A percentile compares a stretch with the other conserved stretches of the same genome.
phyloP scores from a whole-genome alignment of 1,140 invertebrate species.

The Pseudobourletiella spinata region DNA sequence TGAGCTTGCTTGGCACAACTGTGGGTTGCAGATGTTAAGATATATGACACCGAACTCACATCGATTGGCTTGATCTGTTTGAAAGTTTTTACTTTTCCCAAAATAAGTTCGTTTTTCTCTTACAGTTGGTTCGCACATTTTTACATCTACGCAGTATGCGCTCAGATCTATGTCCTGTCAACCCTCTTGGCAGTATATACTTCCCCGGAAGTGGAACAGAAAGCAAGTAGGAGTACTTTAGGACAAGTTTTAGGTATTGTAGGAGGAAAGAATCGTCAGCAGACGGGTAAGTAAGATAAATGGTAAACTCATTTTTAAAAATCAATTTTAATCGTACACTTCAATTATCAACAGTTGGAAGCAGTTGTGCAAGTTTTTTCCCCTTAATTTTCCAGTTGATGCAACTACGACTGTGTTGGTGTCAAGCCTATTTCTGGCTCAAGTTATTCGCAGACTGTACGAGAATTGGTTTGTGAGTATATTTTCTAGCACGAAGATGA shows the following conservation, averaged over 20 bases:
- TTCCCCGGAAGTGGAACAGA: background rate
- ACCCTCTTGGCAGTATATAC: slow-evolving; percentile 11
- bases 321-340: background rate
- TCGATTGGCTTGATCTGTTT: background rate
- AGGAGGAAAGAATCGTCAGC: slow-evolving; percentile 13
- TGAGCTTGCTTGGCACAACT: no score
- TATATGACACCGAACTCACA: background rate
- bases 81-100: background rate
- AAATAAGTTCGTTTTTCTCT: no score
- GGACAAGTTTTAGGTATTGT: slow-evolving; percentile 8
- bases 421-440: slow-evolving; percentile 52
- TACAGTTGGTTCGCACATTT: slow-evolving; percentile 27
- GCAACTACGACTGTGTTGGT: slow-evolving; percentile 48
- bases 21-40: background rate
- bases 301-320: background rate
- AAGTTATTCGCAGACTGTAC: slow-evolving; percentile 62
- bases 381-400: slow-evolving; percentile 46
- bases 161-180: slow-evolving; percentile 18
- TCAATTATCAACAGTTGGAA: background rate
- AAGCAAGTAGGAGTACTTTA: background rate
- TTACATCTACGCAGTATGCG: slow-evolving; percentile 23
- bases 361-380: background rate
- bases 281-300: slow-evolving; percentile 10
- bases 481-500: slow-evolving; percentile 69
- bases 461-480: slow-evolving; percentile 67